Percentiles rank a stretch among this genome's conserved stretches.
Conservation (phyloP, 2,113 vertebrate genomes). For the Microtus richardsoni region DNA sequence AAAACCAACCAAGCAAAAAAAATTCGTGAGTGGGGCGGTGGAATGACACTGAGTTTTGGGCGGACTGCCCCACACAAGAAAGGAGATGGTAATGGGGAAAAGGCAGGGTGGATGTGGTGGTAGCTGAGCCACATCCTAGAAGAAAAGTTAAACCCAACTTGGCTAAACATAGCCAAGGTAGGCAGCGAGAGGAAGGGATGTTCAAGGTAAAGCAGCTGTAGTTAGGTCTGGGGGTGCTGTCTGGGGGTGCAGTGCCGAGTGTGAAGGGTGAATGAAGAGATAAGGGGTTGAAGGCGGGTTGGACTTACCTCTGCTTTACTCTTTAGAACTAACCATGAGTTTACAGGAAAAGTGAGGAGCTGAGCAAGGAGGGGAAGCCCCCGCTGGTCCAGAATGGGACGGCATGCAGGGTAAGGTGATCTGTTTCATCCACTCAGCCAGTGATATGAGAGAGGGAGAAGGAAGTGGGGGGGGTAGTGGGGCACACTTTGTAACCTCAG, state of each 20-base stretch:
- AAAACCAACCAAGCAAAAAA: no score
- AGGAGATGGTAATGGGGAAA: not conserved
- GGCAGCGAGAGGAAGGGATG: not conserved
- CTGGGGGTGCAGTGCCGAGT: not conserved
- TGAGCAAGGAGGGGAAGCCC: not conserved
- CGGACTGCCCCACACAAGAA: not conserved
- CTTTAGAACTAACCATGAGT: not conserved
- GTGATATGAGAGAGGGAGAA: not conserved
- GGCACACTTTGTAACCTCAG: not conserved
- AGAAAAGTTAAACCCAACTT: not conserved
- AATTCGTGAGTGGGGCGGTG: not conserved
- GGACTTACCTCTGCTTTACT: fast-evolving
- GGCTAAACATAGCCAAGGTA: not conserved
- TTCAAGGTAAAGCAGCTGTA: not conserved
- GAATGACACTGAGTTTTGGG: not conserved
- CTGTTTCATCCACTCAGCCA: not conserved
- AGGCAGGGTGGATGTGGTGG: no score
- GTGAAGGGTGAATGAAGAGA: not conserved
- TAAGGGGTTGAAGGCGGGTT: fast-evolving
- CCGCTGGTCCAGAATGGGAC: not conserved
- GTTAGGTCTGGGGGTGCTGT: not conserved
- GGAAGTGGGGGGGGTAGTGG: fast-evolving
- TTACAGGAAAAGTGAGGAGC: not conserved
- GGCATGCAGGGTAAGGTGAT: not conserved
- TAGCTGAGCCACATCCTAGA: not conserved